Evolutionary conservation across 2,797 vertebrate species (phyloP).

Genomic region (Pyrocephalus nanus): DNA sequence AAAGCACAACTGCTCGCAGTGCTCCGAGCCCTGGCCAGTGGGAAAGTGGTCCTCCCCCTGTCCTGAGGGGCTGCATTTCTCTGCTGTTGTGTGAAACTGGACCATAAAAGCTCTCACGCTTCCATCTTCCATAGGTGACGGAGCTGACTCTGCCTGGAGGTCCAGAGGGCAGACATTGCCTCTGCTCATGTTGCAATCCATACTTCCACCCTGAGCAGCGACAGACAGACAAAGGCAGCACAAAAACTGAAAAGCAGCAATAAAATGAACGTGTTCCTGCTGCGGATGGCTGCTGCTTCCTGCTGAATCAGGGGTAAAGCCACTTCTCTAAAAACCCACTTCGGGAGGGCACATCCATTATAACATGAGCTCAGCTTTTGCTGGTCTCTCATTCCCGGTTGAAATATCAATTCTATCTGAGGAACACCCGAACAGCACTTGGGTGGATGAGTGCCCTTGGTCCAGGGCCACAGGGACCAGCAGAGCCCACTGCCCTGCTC

Average conservation of each 20-base stretch:
- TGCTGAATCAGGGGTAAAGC: not conserved
- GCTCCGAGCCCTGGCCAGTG: not conserved
- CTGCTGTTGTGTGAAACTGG: not conserved
- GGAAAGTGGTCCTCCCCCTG: not conserved
- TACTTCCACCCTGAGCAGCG: fast-evolving
- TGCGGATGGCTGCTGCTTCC: not conserved
- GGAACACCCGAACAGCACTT: fast-evolving
- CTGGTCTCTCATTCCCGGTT: not conserved
- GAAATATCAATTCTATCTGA: not conserved
- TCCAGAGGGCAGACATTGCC: fast-evolving
- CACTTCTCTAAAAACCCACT: not conserved
- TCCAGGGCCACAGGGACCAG: not conserved
- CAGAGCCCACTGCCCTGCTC: not conserved
- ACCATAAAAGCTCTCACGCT: not conserved
- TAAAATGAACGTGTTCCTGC: not conserved
- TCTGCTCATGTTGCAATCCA: not conserved
- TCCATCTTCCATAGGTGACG: not conserved
- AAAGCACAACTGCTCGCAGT: not conserved
- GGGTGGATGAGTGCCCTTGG: not conserved
- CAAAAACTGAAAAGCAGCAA: not conserved
- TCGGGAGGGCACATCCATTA: not conserved
- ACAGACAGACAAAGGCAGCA: not conserved
- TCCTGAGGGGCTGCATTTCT: not conserved
- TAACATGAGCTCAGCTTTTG: not conserved
- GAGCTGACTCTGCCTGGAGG: not conserved